phyloP scores from a whole-genome alignment of 1,140 invertebrate genomes.

The Pseudobourletiella spinata region DNA sequence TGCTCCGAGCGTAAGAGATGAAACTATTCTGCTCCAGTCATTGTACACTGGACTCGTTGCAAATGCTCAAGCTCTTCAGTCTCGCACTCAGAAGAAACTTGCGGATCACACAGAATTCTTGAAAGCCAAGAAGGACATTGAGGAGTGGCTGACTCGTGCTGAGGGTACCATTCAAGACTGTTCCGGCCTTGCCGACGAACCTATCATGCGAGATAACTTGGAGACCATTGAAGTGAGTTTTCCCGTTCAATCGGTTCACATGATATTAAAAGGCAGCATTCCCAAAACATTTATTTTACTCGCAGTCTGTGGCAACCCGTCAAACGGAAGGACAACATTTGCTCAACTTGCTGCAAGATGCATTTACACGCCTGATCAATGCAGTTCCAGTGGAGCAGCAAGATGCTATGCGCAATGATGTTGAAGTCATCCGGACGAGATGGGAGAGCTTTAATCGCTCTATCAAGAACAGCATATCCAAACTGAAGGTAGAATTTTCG shows the following conservation, averaged over 20 bases:
- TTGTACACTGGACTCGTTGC: constrained; percentile 66
- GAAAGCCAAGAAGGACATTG: constrained; percentile 69
- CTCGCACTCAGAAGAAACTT: constrained; percentile 75
- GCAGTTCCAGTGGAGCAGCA: constrained; percentile 69
- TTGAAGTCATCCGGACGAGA: constrained; percentile 61
- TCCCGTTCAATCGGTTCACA: constrained; percentile 18
- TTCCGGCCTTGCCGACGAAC: constrained; percentile 65
- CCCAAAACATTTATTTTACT: constrained; percentile 7
- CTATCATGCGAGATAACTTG: constrained; percentile 70
- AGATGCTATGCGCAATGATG: constrained; percentile 60
- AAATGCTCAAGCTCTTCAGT: constrained; percentile 56
- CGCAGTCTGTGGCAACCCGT: constrained; percentile 57
- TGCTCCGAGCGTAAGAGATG: constrained; percentile 69
- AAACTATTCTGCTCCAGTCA: constrained; percentile 71
- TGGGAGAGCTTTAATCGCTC: constrained; percentile 77
- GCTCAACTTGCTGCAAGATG: constrained; percentile 64
- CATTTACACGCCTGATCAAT: constrained; percentile 73
- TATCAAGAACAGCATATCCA: constrained; percentile 63
- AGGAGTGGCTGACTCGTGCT: constrained; percentile 67
- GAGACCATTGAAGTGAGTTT: constrained; percentile 53
- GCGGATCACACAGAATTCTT: constrained; percentile 81
- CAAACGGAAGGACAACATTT: constrained; percentile 80
- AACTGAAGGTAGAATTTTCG: constrained; percentile 50
- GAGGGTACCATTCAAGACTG: constrained; percentile 71
- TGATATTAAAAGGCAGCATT: constrained; percentile 5